A percentile compares a stretch with the other conserved stretches of the same genome.
These are phyloP conservation scores for Bactericera cockerelli DNA, from an alignment of 1,140 invertebrate genomes.

Conservation along the genomic window DNA sequence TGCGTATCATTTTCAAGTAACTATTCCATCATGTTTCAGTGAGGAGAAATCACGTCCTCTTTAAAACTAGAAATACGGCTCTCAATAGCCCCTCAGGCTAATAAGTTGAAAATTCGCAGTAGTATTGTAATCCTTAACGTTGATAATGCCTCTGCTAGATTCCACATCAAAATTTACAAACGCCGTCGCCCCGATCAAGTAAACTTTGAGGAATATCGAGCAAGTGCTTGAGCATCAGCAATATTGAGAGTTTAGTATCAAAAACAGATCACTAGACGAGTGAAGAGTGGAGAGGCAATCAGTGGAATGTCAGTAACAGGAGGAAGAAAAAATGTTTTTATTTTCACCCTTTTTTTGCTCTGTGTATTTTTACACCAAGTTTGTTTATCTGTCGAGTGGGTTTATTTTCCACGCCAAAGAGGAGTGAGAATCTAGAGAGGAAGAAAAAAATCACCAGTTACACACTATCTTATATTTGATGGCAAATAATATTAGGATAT, in stretches of 20 bases:
- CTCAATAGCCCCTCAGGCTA: too few relatives aligned
- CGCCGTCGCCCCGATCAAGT: too few relatives aligned
- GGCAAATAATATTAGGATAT: too few relatives aligned
- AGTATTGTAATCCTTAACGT: too few relatives aligned
- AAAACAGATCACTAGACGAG: background rate
- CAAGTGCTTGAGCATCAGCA: background rate
- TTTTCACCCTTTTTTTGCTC: conserved; percentile 1
- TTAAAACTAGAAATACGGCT: too few relatives aligned
- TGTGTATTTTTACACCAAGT: conserved; percentile 7
- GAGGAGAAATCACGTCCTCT: too few relatives aligned
- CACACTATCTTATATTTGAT: background rate
- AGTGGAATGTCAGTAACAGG: background rate
- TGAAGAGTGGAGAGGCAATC: background rate
- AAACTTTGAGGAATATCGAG: too few relatives aligned
- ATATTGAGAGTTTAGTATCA: background rate
- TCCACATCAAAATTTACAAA: too few relatives aligned
- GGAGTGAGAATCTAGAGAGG: background rate
- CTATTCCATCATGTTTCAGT: too few relatives aligned
- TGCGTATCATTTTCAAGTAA: too few relatives aligned
- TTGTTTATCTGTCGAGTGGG: conserved; percentile 6
- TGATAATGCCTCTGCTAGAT: too few relatives aligned
- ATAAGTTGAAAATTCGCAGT: too few relatives aligned
- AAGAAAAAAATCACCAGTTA: conserved; percentile 1
- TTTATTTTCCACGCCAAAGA: conserved; percentile 1
- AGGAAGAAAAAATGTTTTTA: background rate